A percentile compares a stretch with the other conserved stretches of the same genome.
Evolutionary conservation across 1,140 invertebrate genomes (phyloP).

Genomic region (Nasonia vitripennis): DNA sequence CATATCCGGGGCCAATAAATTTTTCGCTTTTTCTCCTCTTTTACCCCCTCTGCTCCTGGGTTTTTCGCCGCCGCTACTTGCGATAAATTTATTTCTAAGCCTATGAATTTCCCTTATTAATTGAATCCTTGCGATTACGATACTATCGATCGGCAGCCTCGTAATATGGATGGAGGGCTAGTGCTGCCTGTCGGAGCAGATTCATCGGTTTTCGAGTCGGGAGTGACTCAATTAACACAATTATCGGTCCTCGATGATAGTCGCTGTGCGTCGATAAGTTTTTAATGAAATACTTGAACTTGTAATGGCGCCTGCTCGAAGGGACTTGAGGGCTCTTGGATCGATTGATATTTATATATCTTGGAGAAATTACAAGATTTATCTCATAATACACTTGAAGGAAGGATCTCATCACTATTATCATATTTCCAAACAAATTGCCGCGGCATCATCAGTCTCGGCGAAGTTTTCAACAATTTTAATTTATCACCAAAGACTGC

Average conservation of each 20-base stretch:
- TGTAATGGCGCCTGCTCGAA: background rate
- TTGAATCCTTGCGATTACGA: background rate
- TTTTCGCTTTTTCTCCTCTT: background rate
- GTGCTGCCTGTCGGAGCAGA: background rate
- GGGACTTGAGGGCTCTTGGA: background rate
- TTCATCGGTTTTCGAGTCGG: background rate
- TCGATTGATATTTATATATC: background rate
- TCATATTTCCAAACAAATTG: too few species aligned
- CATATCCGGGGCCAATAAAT: constrained; percentile 30
- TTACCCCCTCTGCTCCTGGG: background rate
- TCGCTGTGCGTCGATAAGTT: background rate
- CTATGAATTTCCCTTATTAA: background rate
- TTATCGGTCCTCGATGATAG: background rate
- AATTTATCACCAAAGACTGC: background rate
- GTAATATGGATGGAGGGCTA: background rate
- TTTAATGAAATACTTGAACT: background rate
- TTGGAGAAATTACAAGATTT: background rate
- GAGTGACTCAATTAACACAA: background rate
- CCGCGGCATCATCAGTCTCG: too few species aligned
- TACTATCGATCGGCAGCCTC: background rate
- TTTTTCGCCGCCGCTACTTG: background rate
- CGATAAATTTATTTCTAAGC: constrained; percentile 22
- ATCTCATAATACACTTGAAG: background rate
- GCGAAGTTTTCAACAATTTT: too few species aligned
- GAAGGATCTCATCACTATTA: too few species aligned